Evolutionary conservation across 2,113 vertebrate genomes (phyloP).

Genomic region (Carlito syrichta): DNA sequence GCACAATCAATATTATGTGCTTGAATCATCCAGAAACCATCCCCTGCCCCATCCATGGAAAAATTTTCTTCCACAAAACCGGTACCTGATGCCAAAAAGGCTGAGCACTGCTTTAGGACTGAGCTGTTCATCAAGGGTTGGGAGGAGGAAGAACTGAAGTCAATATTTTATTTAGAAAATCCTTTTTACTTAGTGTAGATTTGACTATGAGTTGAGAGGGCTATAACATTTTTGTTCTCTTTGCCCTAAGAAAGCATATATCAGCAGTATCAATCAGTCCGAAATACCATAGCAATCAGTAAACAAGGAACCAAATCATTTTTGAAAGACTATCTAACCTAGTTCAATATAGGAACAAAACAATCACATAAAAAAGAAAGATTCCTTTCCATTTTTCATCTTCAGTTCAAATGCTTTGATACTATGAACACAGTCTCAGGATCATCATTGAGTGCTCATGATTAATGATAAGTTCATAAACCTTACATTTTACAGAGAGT

Average conservation of each 20-base stretch:
- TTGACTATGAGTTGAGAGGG: not conserved
- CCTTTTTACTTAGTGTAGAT: not conserved
- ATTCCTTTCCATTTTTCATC: not conserved
- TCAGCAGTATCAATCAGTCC: not conserved
- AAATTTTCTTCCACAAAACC: too few relatives aligned
- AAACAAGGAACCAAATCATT: not conserved
- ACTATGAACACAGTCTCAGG: not conserved
- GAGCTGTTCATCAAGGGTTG: not conserved
- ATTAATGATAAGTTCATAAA: not conserved
- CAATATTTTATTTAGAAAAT: slow-evolving; percentile 30
- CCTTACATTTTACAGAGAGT: slow-evolving; percentile 13
- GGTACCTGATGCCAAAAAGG: too few relatives aligned
- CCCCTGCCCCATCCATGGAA: too few relatives aligned
- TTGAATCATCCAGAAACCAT: too few relatives aligned
- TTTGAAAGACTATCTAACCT: not conserved
- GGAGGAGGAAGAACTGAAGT: not conserved
- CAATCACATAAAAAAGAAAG: not conserved
- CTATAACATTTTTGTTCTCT: not conserved
- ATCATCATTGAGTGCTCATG: not conserved
- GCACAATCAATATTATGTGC: too few relatives aligned
- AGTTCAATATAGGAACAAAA: not conserved
- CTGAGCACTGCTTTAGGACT: not conserved
- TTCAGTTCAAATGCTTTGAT: slow-evolving; percentile 21
- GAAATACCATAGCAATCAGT: not conserved
- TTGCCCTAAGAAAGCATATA: not conserved